phyloP scores from a whole-genome alignment of 1,140 invertebrate species.

The Heliconius himera region DNA sequence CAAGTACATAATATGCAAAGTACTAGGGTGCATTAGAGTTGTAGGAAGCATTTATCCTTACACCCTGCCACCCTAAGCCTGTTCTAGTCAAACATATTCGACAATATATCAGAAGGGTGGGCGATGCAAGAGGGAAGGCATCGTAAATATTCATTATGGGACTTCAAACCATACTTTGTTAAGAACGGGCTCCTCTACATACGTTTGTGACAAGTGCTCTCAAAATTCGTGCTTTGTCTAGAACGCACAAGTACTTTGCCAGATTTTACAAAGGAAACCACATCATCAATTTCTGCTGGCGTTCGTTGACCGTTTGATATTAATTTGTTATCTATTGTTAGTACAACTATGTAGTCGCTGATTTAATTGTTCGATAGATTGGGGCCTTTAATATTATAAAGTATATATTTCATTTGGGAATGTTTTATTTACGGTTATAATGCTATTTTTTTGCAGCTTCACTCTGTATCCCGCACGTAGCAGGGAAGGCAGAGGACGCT shows the following conservation, averaged over 20 bases:
- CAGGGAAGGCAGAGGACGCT: too few species aligned
- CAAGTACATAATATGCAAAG: constrained; percentile 17
- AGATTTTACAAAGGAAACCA: not conserved
- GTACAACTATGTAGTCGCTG: not conserved
- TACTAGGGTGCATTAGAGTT: constrained; percentile 19
- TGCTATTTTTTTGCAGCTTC: too few species aligned
- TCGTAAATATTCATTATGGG: constrained; percentile 36
- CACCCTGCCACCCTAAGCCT: constrained; percentile 15
- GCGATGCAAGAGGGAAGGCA: constrained; percentile 9
- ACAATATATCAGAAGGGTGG: constrained; percentile 32
- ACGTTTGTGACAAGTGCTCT: constrained; percentile 26
- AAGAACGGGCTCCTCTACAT: constrained; percentile 28
- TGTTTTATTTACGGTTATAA: too few species aligned
- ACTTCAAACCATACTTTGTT: constrained; percentile 30
- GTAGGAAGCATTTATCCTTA: constrained; percentile 18
- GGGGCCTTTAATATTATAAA: not conserved
- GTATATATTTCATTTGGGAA: too few species aligned
- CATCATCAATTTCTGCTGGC: not conserved
- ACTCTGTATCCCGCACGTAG: too few species aligned
- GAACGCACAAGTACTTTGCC: not conserved
- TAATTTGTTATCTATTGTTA: not conserved
- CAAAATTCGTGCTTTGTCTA: constrained; percentile 18
- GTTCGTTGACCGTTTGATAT: not conserved
- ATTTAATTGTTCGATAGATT: not conserved
- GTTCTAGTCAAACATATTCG: constrained; percentile 32